Base-by-base conservation (phyloP, 1,140 invertebrate genomes). In the Homarus americanus region DNA sequence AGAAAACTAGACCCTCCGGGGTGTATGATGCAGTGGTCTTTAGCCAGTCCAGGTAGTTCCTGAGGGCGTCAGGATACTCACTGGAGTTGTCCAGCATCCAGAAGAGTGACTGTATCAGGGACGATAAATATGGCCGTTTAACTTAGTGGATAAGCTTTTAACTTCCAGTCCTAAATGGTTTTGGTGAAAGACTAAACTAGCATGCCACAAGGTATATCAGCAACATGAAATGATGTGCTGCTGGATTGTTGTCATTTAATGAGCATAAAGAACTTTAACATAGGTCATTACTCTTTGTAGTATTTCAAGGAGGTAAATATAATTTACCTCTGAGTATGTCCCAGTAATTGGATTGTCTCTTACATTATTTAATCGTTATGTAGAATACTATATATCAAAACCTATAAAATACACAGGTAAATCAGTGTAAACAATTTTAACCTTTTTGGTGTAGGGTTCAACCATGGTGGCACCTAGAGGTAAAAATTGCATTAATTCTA, bases 1-100 rank as follows among this genome's bases (percentile, higher is more conserved):
- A 95, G 93, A 95, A 96, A 7, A 96, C 91, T 7, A 96, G 93
- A 20, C 96, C 96, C 87, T 95, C 95, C 0, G 95, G 95, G 0
- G 96, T 96, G 78, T 94, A 93, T 80, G 94, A 94, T 82, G 95
- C 95, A 5, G 93, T 84, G 53, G 94, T 87, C 7, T 41, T 94
- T 15, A 91, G 36, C n/a, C 73, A 75, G 15, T 49, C 58, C 24
- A 87, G 63, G 66, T 78, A 93, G 58, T 41, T 53, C 0, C 41
- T 28, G 36, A 93, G 88, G 24, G 88, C 36, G 9, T 34, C 9
- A 0, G 40, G 32, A 75, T 86, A 93, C 36, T 58, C 34, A 2
- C 86, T 10, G 32, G 86, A 66, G 17, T 32, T 49, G 2, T 79
- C 82, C 63, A 85, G n/a, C 34, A 86, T 34, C 28, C 83, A 58